Base-by-base conservation (phyloP, 1,140 invertebrate species). In the Zelostemma sp. region DNA sequence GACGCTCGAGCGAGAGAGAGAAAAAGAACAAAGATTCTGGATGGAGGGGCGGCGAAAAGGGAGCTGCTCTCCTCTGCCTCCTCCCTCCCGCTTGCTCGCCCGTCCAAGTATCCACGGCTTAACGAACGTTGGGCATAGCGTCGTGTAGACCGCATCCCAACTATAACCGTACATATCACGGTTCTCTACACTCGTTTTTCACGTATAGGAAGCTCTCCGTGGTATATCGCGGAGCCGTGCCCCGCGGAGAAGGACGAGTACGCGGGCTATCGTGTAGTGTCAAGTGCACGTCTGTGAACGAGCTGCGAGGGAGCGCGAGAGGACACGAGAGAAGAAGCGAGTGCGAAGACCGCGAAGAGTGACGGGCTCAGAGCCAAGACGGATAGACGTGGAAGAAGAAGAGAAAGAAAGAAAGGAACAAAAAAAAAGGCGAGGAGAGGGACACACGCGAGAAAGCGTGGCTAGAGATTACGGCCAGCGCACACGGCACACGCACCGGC, bases 81-180 rank as follows among this genome's bases (percentile, higher is more conserved):
- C 73, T 73, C 68, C 73, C 75, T 77, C 62, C 70, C 72, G 68
- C 74, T 68, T 66, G 47, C 15, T 48, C 61, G 25, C 8, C 25
- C 25, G 25, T 50, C 45, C 65, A 77, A 80, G 80, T 77, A 74
- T 67, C 80, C 79, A 76, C 77, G 77, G 65, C 64, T 76, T 82
- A 84, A 82, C 81, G 81, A 82, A 81, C 80, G 73, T 81, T 77
- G 79, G 81, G 75, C 80, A 76, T 83, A 83, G 82, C 80, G 80
- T 83, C 82, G 81, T 81, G 80, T 83, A 80, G 79, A 83, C 78
- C 82, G 82, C 80, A 82, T 82, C 80, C 80, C 78, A 81, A 82
- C 78, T 81, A 75, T 79, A 82, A 79, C 80, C 43, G 80, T 74
- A 73, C 74, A 68, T 78, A 68, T 68, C 68, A 75, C 68, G 53